phyloP scores from a whole-genome alignment of 1,140 invertebrate genomes.

The Heliothis virescens region DNA sequence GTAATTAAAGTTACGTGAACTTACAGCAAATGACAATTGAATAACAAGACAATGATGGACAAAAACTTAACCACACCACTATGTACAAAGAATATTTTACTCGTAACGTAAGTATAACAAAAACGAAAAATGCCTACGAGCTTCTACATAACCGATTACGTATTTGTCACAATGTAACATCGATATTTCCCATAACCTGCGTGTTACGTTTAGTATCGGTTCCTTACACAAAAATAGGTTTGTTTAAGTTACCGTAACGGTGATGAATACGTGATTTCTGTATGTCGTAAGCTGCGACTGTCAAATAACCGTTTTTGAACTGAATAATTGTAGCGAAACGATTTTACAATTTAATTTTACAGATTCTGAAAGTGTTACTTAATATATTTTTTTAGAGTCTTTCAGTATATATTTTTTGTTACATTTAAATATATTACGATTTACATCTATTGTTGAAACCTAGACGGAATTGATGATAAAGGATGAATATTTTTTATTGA shows the following conservation, averaged over 20 bases:
- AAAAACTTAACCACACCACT: not conserved
- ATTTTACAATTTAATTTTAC: not conserved
- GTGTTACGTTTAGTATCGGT: conserved; percentile 29
- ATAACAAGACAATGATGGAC: not conserved
- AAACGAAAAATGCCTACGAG: not conserved
- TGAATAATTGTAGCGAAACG: not conserved
- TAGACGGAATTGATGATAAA: not conserved
- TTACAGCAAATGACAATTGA: conserved; percentile 3
- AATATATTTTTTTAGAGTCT: not conserved
- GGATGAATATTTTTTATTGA: not conserved
- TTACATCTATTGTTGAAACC: not conserved
- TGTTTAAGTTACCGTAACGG: conserved; percentile 20
- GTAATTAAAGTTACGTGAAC: conserved; percentile 3
- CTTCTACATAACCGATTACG: conserved; percentile 46
- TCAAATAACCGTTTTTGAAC: not conserved
- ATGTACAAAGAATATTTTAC: not conserved
- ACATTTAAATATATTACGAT: not conserved
- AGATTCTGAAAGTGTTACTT: conserved; percentile 3
- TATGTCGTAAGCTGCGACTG: conserved; percentile 7
- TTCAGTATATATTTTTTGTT: not conserved
- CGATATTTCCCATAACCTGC: conserved; percentile 54
- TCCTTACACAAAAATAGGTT: not conserved
- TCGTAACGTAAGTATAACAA: not conserved
- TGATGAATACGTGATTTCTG: conserved; percentile 20
- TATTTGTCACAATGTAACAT: conserved; percentile 30